phyloP scores from a whole-genome alignment of 2,797 vertebrate genomes.

The Loriculus beryllinus region DNA sequence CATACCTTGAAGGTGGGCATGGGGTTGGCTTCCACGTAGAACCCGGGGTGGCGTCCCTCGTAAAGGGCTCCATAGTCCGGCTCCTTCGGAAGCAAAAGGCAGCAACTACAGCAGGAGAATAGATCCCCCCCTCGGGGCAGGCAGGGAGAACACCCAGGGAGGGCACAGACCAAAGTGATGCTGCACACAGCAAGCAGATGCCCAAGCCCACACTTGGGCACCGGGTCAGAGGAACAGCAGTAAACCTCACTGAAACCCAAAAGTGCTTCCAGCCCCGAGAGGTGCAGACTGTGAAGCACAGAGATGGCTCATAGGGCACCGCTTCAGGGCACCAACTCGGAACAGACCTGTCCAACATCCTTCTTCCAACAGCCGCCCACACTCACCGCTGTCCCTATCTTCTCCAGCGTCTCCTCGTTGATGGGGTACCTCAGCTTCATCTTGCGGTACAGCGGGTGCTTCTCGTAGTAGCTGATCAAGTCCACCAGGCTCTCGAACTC shows the following conservation, averaged over 20 bases:
- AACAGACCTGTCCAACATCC: fast-evolving
- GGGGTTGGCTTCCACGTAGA: constrained; percentile 98
- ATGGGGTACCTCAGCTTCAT: constrained; percentile 99
- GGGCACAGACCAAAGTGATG: background rate
- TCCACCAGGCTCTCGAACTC: constrained; percentile 98
- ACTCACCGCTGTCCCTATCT: constrained; percentile 96
- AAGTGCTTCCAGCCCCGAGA: background rate
- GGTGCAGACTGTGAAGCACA: background rate
- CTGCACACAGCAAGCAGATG: background rate
- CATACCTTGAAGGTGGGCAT: constrained; percentile 97
- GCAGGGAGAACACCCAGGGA: background rate
- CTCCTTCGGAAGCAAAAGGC: constrained; percentile 78
- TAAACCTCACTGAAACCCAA: background rate
- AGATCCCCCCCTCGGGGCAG: fast-evolving
- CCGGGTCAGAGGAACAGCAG: background rate
- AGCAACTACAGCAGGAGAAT: background rate
- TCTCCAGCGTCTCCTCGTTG: constrained; percentile 98
- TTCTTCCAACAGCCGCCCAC: background rate
- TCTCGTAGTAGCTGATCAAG: constrained; percentile 96
- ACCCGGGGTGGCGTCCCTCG: constrained; percentile 93
- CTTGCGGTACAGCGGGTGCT: constrained; percentile 95
- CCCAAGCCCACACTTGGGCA: background rate
- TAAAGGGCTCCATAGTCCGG: constrained; percentile 96
- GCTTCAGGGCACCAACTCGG: background rate
- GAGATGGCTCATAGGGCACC: background rate